Base-by-base conservation (phyloP, 1,140 invertebrate genomes). In the Parasteatoda tepidariorum region DNA sequence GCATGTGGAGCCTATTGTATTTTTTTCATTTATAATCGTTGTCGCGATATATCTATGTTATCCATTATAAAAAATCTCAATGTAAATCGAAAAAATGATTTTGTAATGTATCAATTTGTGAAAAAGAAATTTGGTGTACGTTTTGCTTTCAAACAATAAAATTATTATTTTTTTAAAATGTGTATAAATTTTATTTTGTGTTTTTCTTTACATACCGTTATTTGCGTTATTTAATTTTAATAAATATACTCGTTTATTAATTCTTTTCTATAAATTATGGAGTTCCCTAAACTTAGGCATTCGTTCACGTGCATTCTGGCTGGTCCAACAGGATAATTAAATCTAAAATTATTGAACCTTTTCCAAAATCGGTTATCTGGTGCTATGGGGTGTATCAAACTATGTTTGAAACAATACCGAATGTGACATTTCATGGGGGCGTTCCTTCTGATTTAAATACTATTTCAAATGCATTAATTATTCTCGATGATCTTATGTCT, bases 111-210 rank as follows among this genome's bases (percentile, higher is more conserved):
- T 31, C 62, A 31, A 33, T 66, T 66, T 66, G 28, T 31, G 33
- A 66, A 66, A 73, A 57, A 54, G 61, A 64, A 30, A 73, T 55
- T 18, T 73, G 48, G 26, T 57, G 41, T 55, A 57, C 55, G 26
- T 26, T 22, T 73, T 11, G n/a, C 57, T 55, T 73, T 55, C 15
- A 55, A 26, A 73, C 55, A 73, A 73, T 28, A 55, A 55, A 38
- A 48, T 48, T 48, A 6, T 13, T 48, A 18, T 13, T 13, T 13
- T 7, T 3, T 61, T 61, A 22, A 24, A 61, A 24, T 61, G 15
- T 9, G 1, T 59, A 5, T 59, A 5, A 5, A 26, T 59, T 59
- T 59, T n/a, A 22, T 59, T 22, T 59, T 59, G 24, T 59, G 13
- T 41, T 41, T 41, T 41, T 41, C 9, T 48, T 48, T 48, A 13